Conservation (phyloP, 2,888 invertebrate genomes). For the Rosalia funebris region DNA sequence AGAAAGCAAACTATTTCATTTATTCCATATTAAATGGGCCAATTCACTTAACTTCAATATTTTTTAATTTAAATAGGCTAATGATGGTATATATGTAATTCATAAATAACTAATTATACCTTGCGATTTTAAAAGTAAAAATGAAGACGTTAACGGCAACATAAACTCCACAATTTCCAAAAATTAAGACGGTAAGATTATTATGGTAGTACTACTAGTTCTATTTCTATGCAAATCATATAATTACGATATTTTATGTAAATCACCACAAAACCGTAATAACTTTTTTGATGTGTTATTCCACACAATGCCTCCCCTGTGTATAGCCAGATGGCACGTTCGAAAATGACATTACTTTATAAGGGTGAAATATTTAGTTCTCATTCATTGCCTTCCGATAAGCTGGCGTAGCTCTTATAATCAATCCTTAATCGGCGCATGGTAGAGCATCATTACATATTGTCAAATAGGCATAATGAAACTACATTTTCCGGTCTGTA, state of each 20-base stretch:
- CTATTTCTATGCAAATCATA: slow-evolving; percentile 36
- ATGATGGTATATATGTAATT: too few relatives aligned
- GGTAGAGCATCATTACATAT: slow-evolving; percentile 46
- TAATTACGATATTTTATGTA: slow-evolving; percentile 24
- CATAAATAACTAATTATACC: too few relatives aligned
- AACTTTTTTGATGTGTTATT: slow-evolving; percentile 31
- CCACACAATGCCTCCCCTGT: slow-evolving; percentile 35
- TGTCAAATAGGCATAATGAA: slow-evolving; percentile 48
- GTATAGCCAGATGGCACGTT: slow-evolving; percentile 40
- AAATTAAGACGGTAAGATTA: too few relatives aligned
- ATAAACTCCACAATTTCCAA: too few relatives aligned
- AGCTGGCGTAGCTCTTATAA: slow-evolving; percentile 31
- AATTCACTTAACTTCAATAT: too few relatives aligned
- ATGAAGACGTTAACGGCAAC: too few relatives aligned
- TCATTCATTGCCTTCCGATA: slow-evolving; percentile 57
- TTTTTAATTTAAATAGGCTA: too few relatives aligned
- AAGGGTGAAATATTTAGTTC: slow-evolving; percentile 56
- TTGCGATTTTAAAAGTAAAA: too few relatives aligned
- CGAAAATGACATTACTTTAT: slow-evolving; percentile 39
- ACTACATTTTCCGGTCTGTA: too few relatives aligned
- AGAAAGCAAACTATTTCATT: too few relatives aligned
- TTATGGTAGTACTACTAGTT: too few relatives aligned
- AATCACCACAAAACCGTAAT: slow-evolving; percentile 23
- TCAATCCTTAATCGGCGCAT: slow-evolving; percentile 44
- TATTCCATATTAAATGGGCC: too few relatives aligned